Evolutionary conservation across 2,797 vertebrate species (phyloP).

Genomic region (Balearica regulorum): DNA sequence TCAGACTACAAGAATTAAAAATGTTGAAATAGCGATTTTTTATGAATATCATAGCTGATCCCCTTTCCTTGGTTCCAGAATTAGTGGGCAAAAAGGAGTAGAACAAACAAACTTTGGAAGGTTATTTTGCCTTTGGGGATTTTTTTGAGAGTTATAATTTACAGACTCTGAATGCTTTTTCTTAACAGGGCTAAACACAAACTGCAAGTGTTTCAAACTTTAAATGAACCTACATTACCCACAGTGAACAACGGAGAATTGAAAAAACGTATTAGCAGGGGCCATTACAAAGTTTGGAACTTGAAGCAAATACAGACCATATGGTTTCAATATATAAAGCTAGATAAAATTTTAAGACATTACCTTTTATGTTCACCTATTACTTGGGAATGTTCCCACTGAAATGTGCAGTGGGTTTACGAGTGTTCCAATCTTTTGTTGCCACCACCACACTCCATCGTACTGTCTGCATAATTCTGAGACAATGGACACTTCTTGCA

Average conservation of each 20-base stretch:
- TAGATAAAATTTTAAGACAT: background rate
- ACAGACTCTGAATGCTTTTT: background rate
- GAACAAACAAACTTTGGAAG: background rate
- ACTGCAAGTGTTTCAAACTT: background rate
- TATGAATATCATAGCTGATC: background rate
- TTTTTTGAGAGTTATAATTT: background rate
- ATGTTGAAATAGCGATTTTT: accelerated
- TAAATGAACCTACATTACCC: background rate
- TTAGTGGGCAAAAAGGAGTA: background rate
- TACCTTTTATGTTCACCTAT: background rate
- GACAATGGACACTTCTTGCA: background rate
- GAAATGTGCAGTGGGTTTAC: background rate
- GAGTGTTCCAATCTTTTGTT: background rate
- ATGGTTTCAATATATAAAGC: background rate
- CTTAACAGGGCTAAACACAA: background rate
- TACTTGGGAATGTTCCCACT: background rate
- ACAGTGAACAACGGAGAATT: background rate
- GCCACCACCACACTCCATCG: background rate
- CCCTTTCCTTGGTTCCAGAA: background rate
- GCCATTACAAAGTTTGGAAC: background rate
- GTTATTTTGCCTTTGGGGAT: background rate
- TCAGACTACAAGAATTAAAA: background rate
- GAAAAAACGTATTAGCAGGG: accelerated
- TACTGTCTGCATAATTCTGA: background rate
- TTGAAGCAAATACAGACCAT: background rate